Conservation (phyloP, 2,113 vertebrate genomes). For the Mellivora capensis region DNA sequence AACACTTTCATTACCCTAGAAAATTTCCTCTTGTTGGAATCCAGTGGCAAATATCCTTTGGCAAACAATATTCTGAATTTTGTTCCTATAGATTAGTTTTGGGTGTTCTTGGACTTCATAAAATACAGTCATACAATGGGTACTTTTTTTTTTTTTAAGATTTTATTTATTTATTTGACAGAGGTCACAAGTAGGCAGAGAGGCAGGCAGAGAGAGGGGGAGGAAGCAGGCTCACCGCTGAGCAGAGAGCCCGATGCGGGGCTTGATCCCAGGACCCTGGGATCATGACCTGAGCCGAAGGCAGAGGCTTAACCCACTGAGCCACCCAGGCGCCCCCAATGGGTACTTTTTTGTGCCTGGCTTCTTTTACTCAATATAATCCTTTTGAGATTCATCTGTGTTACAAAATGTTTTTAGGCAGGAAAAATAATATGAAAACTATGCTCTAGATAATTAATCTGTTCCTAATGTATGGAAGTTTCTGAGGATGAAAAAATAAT, state of each 20-base stretch:
- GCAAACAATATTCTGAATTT: background rate
- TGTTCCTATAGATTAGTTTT: background rate
- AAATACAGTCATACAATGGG: background rate
- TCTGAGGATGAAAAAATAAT: background rate
- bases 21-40: background rate
- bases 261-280: too few relatives aligned
- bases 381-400: slow-evolving; percentile 1
- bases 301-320: too few relatives aligned
- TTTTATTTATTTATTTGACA: too few relatives aligned
- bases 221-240: too few relatives aligned
- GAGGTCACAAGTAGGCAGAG: too few relatives aligned
- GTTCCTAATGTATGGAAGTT: background rate
- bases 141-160: too few relatives aligned
- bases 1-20: background rate
- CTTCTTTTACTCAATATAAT: slow-evolving; percentile 3
- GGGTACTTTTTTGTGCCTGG: background rate
- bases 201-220: too few relatives aligned
- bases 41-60: background rate
- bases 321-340: too few relatives aligned
- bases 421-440: background rate
- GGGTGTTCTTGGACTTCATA: background rate
- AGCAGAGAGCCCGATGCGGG: too few relatives aligned
- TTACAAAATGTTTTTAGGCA: background rate
- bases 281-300: too few relatives aligned
- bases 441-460: background rate